These are phyloP conservation scores for Spisula solida DNA, from an alignment of 2,888 invertebrate genomes.

Conservation along the genomic window DNA sequence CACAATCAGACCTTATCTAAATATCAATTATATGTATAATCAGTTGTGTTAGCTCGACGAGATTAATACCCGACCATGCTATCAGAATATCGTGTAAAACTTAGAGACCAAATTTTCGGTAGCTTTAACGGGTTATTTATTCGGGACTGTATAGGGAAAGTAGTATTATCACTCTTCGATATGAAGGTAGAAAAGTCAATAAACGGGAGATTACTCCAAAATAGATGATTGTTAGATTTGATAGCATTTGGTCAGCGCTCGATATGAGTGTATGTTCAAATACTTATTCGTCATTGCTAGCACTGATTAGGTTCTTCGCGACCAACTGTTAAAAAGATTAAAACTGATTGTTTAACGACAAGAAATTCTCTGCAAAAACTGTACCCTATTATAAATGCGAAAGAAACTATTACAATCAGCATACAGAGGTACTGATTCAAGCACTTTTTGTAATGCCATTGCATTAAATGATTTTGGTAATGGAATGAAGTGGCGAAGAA, in stretches of 20 bases:
- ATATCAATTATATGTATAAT: conserved; percentile 32
- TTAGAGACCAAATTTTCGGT: conserved; percentile 56
- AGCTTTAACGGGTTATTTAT: conserved; percentile 49
- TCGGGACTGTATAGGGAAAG: conserved; percentile 31
- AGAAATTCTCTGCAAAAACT: conserved; percentile 13
- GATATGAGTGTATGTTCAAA: conserved; percentile 49
- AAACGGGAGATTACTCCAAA: conserved; percentile 49
- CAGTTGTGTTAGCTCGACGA: conserved; percentile 18
- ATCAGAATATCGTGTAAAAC: conserved; percentile 53
- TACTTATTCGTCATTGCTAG: conserved; percentile 37
- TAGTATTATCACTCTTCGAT: conserved; percentile 50
- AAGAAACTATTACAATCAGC: background rate
- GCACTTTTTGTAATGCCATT: no score
- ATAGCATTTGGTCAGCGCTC: conserved; percentile 10
- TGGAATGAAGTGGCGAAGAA: no score
- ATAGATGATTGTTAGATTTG: conserved; percentile 22
- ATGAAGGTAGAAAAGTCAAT: conserved; percentile 29
- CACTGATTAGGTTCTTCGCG: conserved; percentile 12
- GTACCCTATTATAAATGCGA: background rate
- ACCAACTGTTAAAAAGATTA: conserved; percentile 40
- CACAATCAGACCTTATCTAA: background rate
- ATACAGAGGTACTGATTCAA: background rate
- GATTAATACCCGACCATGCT: conserved; percentile 48
- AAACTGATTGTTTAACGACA: background rate
- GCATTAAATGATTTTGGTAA: no score